These are phyloP conservation scores for Cydia fagiglandana DNA, from an alignment of 1,140 invertebrate genomes.

Conservation along the genomic window DNA sequence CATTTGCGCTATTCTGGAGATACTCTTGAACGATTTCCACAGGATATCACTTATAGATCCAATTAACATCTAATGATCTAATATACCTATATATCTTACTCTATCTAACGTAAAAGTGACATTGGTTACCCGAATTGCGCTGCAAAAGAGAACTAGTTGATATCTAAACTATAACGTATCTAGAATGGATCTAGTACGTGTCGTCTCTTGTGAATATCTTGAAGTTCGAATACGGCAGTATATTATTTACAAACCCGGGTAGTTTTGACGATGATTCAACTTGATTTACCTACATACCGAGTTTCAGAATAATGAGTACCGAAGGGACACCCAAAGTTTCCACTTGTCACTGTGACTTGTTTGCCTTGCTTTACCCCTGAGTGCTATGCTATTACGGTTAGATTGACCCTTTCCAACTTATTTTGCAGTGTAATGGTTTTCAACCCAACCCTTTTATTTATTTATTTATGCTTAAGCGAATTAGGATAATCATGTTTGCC, in stretches of 20 bases:
- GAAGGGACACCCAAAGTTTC: not conserved
- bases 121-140: too few relatives aligned
- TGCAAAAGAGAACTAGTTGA: too few relatives aligned
- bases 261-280: not conserved
- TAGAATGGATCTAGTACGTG: too few relatives aligned
- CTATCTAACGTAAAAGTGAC: too few relatives aligned
- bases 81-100: too few relatives aligned
- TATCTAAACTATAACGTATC: too few relatives aligned
- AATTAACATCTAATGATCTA: too few relatives aligned
- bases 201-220: too few relatives aligned
- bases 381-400: slow-evolving; percentile 12
- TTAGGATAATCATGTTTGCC: not conserved
- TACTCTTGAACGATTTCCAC: too few relatives aligned
- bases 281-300: not conserved
- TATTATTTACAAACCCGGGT: not conserved
- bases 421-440: slow-evolving; percentile 16
- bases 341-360: slow-evolving; percentile 13
- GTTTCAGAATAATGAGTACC: not conserved
- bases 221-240: too few relatives aligned
- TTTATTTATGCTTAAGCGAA: not conserved
- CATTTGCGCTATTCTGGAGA: too few relatives aligned
- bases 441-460: not conserved
- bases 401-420: slow-evolving; percentile 20
- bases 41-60: too few relatives aligned
- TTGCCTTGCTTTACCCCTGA: not conserved